Conservation (phyloP, 1,140 invertebrate species). For the Dreissena polymorpha region DNA sequence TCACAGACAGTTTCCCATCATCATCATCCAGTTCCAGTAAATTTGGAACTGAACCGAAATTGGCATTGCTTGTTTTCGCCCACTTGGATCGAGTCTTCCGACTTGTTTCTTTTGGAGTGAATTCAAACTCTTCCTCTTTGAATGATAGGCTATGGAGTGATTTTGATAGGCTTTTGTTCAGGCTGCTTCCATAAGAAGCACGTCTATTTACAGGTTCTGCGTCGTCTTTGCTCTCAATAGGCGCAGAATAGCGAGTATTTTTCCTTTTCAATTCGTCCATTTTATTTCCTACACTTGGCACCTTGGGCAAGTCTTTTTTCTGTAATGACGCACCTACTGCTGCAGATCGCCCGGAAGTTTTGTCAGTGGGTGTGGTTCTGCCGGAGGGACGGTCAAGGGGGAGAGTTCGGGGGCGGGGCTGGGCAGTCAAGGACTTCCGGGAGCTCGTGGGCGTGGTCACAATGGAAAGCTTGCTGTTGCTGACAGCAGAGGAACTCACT, state of each 20-base stretch:
- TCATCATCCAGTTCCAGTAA: conserved; percentile 34
- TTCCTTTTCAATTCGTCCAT: conserved; percentile 23
- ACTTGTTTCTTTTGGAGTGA: conserved; percentile 29
- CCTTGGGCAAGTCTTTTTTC: conserved; percentile 39
- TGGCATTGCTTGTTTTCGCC: conserved; percentile 13
- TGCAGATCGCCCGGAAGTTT: conserved; percentile 12
- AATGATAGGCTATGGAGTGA: conserved; percentile 33
- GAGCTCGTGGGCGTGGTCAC: conserved; percentile 14
- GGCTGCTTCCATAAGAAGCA: conserved; percentile 32
- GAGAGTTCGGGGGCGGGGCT: conserved; percentile 28
- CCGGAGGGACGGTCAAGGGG: conserved; percentile 35
- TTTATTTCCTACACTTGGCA: not conserved
- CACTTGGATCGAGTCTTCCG: conserved; percentile 39
- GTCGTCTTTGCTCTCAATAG: conserved; percentile 16
- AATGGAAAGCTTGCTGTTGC: not conserved
- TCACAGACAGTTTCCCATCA: conserved; percentile 28
- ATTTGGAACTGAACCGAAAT: conserved; percentile 43
- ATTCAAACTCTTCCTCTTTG: conserved; percentile 32
- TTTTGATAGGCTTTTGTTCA: conserved; percentile 39
- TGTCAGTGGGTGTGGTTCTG: conserved; percentile 41
- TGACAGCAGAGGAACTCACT: conserved; percentile 18
- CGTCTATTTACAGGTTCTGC: conserved; percentile 10
- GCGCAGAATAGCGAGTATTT: conserved; percentile 31
- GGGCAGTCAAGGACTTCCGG: not conserved
- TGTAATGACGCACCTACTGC: not conserved